A percentile compares a stretch with the other conserved stretches of the same genome.
These are phyloP conservation scores for Sitta europaea DNA, from an alignment of 2,113 vertebrate genomes.

Conservation along the genomic window DNA sequence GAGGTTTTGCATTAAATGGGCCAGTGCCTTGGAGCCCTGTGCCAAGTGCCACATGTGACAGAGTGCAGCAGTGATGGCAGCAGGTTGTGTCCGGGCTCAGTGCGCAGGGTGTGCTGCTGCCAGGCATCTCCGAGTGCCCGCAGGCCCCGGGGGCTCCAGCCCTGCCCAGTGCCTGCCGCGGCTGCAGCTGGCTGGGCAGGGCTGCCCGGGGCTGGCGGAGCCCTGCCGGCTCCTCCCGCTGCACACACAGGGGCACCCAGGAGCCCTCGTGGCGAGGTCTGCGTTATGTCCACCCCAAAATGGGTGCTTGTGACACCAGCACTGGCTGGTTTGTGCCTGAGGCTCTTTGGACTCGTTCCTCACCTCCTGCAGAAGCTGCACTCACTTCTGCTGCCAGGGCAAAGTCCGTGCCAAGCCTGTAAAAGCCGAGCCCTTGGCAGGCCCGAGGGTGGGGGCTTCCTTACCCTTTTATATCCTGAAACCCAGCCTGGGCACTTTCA, in stretches of 20 bases:
- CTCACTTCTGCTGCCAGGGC: background rate
- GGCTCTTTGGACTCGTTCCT: background rate
- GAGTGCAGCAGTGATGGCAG: background rate
- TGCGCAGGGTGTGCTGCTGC: background rate
- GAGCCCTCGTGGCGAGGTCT: rapidly evolving
- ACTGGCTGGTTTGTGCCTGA: background rate
- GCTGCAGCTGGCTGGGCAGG: background rate
- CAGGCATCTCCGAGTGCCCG: background rate
- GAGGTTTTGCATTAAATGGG: background rate
- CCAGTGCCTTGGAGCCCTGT: background rate
- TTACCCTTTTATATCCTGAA: background rate
- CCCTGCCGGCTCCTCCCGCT: background rate
- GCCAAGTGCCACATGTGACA: background rate
- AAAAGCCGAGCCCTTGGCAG: background rate
- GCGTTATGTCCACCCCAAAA: background rate
- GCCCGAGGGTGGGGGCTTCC: rapidly evolving
- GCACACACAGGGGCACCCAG: background rate
- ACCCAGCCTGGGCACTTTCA: background rate
- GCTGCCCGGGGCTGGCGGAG: background rate
- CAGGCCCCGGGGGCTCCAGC: background rate
- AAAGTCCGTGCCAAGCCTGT: background rate
- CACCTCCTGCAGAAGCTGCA: background rate
- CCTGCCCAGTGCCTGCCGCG: background rate
- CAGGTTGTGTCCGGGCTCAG: background rate
- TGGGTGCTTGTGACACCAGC: background rate